Evolutionary conservation across 2,888 invertebrate species (phyloP).

Genomic region (Aricia artaxerxes): DNA sequence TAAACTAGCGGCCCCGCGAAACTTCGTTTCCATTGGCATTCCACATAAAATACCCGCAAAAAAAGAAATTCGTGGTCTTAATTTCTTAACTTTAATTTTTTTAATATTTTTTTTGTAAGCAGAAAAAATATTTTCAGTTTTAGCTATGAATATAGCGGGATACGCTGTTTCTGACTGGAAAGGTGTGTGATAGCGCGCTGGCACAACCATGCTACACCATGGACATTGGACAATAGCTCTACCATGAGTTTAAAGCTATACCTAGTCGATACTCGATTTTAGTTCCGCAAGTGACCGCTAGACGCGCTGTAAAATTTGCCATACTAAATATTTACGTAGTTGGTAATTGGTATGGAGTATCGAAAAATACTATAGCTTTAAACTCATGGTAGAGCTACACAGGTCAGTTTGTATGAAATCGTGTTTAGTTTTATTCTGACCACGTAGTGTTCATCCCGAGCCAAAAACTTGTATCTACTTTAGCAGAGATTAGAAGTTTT

Average conservation of each 20-base stretch:
- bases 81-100: not conserved
- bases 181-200: not conserved
- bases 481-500: not conserved
- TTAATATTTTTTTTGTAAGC: not conserved
- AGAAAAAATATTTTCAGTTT: not conserved
- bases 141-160: not conserved
- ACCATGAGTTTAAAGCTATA: too few relatives aligned
- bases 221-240: too few relatives aligned
- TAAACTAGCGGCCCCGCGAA: constrained; percentile 1
- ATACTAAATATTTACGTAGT: too few relatives aligned
- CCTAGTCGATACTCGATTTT: too few relatives aligned
- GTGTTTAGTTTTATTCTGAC: too few relatives aligned
- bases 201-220: not conserved
- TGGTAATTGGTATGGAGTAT: too few relatives aligned
- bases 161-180: too few relatives aligned
- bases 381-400: too few relatives aligned
- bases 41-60: not conserved
- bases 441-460: not conserved
- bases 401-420: too few relatives aligned
- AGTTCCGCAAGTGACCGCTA: too few relatives aligned
- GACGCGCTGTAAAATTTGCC: too few relatives aligned
- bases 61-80: not conserved
- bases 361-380: too few relatives aligned
- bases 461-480: not conserved
- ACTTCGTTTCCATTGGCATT: not conserved